Conservation (phyloP, 2,113 vertebrate species). For the Perca schrenkii region DNA sequence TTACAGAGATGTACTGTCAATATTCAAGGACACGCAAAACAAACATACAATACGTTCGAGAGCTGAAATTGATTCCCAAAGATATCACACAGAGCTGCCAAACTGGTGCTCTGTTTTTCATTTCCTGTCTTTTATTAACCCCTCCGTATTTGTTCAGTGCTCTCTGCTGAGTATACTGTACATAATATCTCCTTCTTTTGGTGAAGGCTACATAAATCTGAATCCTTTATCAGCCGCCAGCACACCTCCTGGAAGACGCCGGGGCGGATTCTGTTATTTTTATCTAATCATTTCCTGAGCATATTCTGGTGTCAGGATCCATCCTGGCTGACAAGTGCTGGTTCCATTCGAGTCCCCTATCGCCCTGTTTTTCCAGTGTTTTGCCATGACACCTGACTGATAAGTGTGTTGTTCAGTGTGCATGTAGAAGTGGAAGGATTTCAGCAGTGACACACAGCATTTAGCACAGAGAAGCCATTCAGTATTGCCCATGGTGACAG, state of each 20-base stretch:
- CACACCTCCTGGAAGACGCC: conserved; percentile 72
- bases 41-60: conserved; percentile 8
- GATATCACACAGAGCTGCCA: conserved; percentile 46
- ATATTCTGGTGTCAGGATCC: conserved; percentile 82
- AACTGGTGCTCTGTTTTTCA: conserved; percentile 61
- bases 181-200: conserved; percentile 74
- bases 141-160: conserved; percentile 39
- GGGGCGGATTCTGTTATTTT: conserved; percentile 80
- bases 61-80: conserved; percentile 59
- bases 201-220: conserved; percentile 79
- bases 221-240: conserved; percentile 82
- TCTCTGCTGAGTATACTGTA: conserved; percentile 40
- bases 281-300: conserved; percentile 83
- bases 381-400: conserved; percentile 80
- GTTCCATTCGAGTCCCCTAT: conserved; percentile 77
- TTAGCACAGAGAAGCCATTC: conserved; percentile 65
- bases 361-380: conserved; percentile 70
- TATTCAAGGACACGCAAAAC: conserved; percentile 57
- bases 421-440: conserved; percentile 44
- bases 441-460: conserved; percentile 53
- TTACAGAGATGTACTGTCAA: conserved; percentile 26
- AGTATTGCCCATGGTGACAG: conserved; percentile 34
- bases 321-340: conserved; percentile 80
- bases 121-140: conserved; percentile 73
- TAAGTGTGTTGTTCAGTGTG: conserved; percentile 66